Conservation (phyloP, 2,888 invertebrate genomes). For the Caenorhabditis auriculariae region DNA sequence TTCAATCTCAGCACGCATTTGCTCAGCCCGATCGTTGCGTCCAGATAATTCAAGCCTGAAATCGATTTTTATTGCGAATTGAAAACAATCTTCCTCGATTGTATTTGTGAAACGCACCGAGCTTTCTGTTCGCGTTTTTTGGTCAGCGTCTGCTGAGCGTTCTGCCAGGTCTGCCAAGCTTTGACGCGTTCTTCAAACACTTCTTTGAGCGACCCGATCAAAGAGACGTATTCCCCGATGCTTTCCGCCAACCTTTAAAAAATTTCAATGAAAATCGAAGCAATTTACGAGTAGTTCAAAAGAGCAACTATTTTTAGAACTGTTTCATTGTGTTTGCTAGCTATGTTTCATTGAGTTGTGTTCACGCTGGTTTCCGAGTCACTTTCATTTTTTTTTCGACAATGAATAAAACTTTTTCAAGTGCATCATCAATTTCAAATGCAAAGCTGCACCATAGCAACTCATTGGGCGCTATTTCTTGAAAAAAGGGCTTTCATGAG, state of each 20-base stretch:
- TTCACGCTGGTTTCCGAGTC: no score
- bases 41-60: slow-evolving; percentile 78
- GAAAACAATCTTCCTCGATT: background rate
- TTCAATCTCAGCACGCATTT: slow-evolving; percentile 76
- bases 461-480: no score
- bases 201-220: slow-evolving; percentile 31
- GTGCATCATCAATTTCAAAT: no score
- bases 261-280: slow-evolving; percentile 1
- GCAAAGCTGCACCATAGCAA: no score
- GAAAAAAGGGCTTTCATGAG: no score
- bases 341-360: no score
- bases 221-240: slow-evolving; percentile 37
- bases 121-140: slow-evolving; percentile 91
- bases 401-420: no score
- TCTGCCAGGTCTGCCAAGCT: slow-evolving; percentile 95
- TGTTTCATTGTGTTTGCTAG: no score
- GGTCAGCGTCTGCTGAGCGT: slow-evolving; percentile 88
- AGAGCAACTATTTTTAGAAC: no score
- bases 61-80: background rate
- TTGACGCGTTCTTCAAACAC: slow-evolving; percentile 76
- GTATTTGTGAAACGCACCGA: slow-evolving; percentile 66
- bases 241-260: slow-evolving; percentile 33
- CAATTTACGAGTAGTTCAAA: no score
- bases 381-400: no score
- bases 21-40: slow-evolving; percentile 84